phyloP scores from a whole-genome alignment of 2,888 invertebrate species.

The Dryobotodes eremita region DNA sequence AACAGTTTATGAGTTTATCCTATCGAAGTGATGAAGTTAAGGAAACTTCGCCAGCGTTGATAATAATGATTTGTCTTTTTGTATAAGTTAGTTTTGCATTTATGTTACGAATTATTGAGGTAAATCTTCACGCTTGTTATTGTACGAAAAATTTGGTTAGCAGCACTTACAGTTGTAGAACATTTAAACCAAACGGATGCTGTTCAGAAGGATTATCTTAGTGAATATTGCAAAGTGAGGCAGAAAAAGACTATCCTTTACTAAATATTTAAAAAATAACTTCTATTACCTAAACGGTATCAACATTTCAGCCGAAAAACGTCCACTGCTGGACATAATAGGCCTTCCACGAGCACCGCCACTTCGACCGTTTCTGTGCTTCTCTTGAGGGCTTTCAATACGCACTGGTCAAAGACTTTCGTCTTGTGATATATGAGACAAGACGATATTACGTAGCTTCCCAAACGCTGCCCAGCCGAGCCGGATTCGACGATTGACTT shows the following conservation, averaged over 20 bases:
- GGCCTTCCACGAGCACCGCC: too few species aligned
- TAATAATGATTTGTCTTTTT: slow-evolving; percentile 41
- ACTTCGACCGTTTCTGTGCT: too few species aligned
- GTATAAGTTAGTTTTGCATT: neutral
- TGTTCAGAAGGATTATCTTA: neutral
- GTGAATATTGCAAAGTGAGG: neutral
- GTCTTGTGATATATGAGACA: too few species aligned
- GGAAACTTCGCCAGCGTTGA: slow-evolving; percentile 37
- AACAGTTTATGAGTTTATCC: slow-evolving; percentile 46
- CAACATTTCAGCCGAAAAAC: too few species aligned
- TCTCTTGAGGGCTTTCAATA: too few species aligned
- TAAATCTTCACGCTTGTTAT: neutral
- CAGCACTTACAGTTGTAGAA: neutral
- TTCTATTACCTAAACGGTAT: neutral
- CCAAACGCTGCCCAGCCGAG: too few species aligned
- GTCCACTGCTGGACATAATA: too few species aligned
- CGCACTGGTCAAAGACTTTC: too few species aligned
- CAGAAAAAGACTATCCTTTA: neutral
- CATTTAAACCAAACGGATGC: neutral
- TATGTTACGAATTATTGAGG: slow-evolving; percentile 1
- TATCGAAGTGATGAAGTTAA: slow-evolving; percentile 38
- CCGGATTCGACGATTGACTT: too few species aligned
- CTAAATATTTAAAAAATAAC: neutral
- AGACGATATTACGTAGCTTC: too few species aligned
- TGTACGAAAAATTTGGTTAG: neutral